These are phyloP conservation scores for Papilio helenus DNA, from an alignment of 1,140 invertebrate species.

Conservation along the genomic window DNA sequence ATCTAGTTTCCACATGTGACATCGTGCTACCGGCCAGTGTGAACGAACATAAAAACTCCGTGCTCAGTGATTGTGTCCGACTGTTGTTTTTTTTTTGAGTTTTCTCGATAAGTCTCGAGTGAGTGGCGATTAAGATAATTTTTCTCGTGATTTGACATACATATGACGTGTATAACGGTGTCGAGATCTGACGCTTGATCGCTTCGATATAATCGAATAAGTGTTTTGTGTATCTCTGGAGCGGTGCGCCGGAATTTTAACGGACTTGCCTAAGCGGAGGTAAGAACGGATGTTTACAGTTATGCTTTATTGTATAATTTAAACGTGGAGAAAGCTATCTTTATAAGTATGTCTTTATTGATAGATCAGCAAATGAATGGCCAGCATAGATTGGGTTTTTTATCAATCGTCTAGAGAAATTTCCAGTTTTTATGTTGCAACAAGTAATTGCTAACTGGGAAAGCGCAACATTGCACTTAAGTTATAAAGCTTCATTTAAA, in stretches of 20 bases:
- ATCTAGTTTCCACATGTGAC: conserved; percentile 45
- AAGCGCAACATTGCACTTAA: background rate
- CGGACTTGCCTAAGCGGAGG: conserved; percentile 78
- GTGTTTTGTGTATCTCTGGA: conserved; percentile 77
- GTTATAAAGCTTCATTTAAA: background rate
- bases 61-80: conserved; percentile 67
- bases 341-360: conserved; percentile 34
- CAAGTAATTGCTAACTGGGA: background rate
- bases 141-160: conserved; percentile 73
- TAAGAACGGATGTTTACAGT: conserved; percentile 81
- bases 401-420: background rate
- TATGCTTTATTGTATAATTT: conserved; percentile 79
- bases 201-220: conserved; percentile 76
- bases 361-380: background rate
- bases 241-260: conserved; percentile 79
- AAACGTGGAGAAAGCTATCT: conserved; percentile 66
- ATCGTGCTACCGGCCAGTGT: conserved; percentile 43
- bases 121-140: conserved; percentile 61
- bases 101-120: conserved; percentile 44
- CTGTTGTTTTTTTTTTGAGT: conserved; percentile 42
- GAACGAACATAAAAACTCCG: conserved; percentile 54
- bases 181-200: conserved; percentile 73
- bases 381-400: background rate
- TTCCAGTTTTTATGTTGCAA: background rate
- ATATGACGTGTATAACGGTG: conserved; percentile 80